Conservation (phyloP, 2,113 vertebrate genomes). For the Tychaedon coryphoeus region DNA sequence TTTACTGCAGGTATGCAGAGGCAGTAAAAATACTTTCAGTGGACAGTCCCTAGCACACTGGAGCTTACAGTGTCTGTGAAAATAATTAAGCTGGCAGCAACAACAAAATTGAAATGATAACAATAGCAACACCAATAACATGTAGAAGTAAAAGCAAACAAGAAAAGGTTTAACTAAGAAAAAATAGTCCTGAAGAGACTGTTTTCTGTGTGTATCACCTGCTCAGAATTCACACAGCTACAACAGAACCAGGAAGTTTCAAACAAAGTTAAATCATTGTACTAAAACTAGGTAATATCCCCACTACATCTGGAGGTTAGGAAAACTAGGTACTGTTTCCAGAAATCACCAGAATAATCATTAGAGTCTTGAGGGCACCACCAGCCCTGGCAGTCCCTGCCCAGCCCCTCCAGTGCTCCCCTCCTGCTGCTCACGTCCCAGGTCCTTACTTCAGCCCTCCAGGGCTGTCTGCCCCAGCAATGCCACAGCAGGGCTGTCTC, state of each 20-base stretch:
- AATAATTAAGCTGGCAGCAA: not conserved
- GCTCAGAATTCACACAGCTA: not conserved
- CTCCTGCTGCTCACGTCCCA: too few species aligned
- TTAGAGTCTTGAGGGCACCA: not conserved
- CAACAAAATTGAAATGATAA: not conserved
- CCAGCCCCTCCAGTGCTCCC: not conserved
- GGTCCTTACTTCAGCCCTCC: not conserved
- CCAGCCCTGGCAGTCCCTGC: not conserved
- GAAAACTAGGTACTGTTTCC: not conserved
- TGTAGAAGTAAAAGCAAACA: not conserved
- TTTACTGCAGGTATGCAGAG: not conserved
- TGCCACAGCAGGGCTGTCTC: not conserved
- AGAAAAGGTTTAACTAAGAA: not conserved
- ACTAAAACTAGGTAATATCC: not conserved
- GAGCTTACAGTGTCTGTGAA: not conserved
- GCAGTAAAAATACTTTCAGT: not conserved
- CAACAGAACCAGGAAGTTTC: not conserved
- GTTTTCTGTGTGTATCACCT: not conserved
- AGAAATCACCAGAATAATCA: not conserved
- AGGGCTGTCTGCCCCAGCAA: not conserved
- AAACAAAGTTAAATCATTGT: not conserved
- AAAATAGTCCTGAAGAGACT: not conserved
- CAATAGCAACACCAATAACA: not conserved
- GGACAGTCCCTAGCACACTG: not conserved
- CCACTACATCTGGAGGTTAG: not conserved